Conservation (phyloP, 2,888 invertebrate genomes). For the Punctoribates punctum region DNA sequence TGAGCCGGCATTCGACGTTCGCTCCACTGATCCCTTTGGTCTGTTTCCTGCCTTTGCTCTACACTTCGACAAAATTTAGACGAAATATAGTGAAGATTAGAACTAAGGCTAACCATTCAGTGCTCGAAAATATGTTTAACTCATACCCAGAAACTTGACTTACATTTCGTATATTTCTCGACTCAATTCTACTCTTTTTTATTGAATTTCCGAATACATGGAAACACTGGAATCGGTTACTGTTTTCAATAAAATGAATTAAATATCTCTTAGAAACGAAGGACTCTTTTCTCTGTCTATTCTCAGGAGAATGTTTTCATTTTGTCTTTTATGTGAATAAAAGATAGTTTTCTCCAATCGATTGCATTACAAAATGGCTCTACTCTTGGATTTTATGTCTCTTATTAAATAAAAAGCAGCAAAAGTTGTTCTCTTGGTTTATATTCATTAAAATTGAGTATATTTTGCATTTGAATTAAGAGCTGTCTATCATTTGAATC, state of each 20-base stretch:
- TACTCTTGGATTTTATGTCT: not conserved
- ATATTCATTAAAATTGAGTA: not conserved
- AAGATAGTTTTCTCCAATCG: conserved; percentile 17
- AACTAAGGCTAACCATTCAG: not conserved
- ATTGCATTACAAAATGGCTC: not conserved
- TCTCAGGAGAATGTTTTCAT: conserved; percentile 16
- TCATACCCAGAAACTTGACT: not conserved
- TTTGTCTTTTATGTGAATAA: conserved; percentile 4
- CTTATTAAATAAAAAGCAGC: not conserved
- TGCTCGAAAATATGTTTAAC: not conserved
- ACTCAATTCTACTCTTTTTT: not conserved
- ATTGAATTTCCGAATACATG: conserved; percentile 11
- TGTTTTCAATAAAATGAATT: conserved; percentile 1
- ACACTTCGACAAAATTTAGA: not conserved
- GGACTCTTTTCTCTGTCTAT: not conserved
- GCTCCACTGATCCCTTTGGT: conserved; percentile 39
- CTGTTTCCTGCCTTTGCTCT: conserved; percentile 34
- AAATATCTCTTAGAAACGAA: not conserved
- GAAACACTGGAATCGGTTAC: not conserved
- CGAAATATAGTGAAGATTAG: conserved; percentile 34
- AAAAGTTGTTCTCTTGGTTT: not conserved
- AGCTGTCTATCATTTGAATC: conserved; percentile 27
- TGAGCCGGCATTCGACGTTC: conserved; percentile 33
- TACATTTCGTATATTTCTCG: not conserved
- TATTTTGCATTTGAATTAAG: conserved; percentile 3